Base-by-base conservation (phyloP, 2,113 vertebrate species). In the Tachuris rubrigastra region DNA sequence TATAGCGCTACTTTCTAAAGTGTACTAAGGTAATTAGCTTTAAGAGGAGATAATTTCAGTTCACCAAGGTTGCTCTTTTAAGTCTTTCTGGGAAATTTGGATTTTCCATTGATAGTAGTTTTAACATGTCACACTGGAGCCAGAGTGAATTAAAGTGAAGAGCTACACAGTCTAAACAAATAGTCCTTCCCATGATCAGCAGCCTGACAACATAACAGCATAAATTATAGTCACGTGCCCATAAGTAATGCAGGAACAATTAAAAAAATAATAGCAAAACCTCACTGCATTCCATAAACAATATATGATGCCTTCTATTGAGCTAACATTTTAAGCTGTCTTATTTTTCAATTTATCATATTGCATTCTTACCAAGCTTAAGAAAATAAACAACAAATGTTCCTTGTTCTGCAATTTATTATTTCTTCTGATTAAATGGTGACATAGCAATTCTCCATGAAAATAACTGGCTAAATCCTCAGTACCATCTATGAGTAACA, bases 91-190 rank as follows among this genome's bases (percentile, higher is more conserved):
- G 96, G 97, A 98, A 99, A 99, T 98, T 98, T 98, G 98, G 98
- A 97, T 98, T 98, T 98, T 98, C 98, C 97, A 98, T 98, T 98
- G 98, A 98, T 98, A 98, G 97, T 97, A 98, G 98, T 98, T 99
- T 99, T 98, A 98, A 98, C 98, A 98, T 99, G 98, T 99, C 98
- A 99, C 97, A 89, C 97, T 99, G 99, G 99, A 99, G 99, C 99
- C 99, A 99, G 96, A 93, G 98, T 96, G 98, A 99, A 99, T 99
- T 99, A 99, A 98, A 98, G 97, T 97, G 98, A 98, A 97, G 97
- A 98, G 97, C 97, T 98, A 97, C 97, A 98, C 95, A 99, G 99
- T 99, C 99, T 99, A 99, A 99, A 99, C 98, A 99, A 99, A 98
- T 98, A 98, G 97, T 97, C 98, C 95, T 98, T 97, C 96, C 96